Evolutionary conservation across 2,888 invertebrate genomes (phyloP).

Genomic region (Clistopyga incitator): DNA sequence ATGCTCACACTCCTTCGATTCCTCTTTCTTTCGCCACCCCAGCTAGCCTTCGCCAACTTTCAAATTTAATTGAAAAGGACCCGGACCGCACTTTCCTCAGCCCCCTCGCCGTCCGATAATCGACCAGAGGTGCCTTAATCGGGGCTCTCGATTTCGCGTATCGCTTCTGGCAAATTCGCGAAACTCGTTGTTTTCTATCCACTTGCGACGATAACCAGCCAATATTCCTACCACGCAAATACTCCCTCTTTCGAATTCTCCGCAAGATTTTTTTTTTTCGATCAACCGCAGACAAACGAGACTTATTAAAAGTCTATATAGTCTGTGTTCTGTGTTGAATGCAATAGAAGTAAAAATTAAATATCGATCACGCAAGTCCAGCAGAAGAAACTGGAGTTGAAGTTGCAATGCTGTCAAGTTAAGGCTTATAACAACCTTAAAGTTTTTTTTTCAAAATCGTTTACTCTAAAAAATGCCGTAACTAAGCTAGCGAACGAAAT

Average conservation of each 20-base stretch:
- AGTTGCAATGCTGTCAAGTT: not conserved
- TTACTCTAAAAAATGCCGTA: too few species aligned
- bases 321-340: not conserved
- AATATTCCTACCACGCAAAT: not conserved
- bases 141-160: slow-evolving; percentile 70
- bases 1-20: not conserved
- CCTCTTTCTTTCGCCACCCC: slow-evolving; percentile 40
- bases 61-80: slow-evolving; percentile 79
- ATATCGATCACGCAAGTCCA: not conserved
- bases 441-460: too few species aligned
- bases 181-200: slow-evolving; percentile 13
- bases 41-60: slow-evolving; percentile 67
- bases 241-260: slow-evolving; percentile 12
- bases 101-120: not conserved
- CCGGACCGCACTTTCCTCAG: slow-evolving; percentile 51
- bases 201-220: not conserved
- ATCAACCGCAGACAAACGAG: not conserved
- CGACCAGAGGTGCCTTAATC: slow-evolving; percentile 57
- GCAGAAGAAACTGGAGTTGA: not conserved
- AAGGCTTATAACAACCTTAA: too few species aligned
- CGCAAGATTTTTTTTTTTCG: not conserved
- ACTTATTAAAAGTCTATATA: not conserved
- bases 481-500: too few species aligned
- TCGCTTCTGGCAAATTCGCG: slow-evolving; percentile 57
- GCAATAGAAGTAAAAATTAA: not conserved